These are phyloP conservation scores for Dolichopus griseipennis DNA, from an alignment of 2,888 invertebrate genomes.

Conservation along the genomic window DNA sequence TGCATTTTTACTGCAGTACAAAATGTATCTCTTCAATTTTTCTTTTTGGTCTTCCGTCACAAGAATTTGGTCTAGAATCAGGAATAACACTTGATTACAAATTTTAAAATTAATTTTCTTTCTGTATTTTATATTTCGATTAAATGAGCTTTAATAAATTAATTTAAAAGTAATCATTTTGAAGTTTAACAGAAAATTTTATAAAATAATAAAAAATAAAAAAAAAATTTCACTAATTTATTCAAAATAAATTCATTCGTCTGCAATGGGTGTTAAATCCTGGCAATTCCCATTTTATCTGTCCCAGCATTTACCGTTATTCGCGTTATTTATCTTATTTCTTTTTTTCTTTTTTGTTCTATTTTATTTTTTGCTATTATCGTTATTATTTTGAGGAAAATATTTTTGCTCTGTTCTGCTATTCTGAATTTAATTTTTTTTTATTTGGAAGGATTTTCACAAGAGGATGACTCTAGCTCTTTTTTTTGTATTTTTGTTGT, in stretches of 20 bases:
- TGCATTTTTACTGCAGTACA: too few species aligned
- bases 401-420: not conserved
- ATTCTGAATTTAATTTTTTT: not conserved
- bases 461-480: too few species aligned
- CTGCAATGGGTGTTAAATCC: constrained; percentile 1
- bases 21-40: too few species aligned
- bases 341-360: too few species aligned
- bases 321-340: not conserved
- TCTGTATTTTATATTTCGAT: too few species aligned
- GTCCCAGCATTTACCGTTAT: not conserved
- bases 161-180: too few species aligned
- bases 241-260: not conserved
- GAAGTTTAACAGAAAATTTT: not conserved
- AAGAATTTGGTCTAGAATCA: too few species aligned
- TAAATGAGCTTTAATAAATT: too few species aligned
- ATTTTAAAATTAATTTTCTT: too few species aligned
- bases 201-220: not conserved
- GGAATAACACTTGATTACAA: too few species aligned
- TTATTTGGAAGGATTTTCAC: not conserved
- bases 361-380: not conserved
- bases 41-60: too few species aligned
- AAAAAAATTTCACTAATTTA: not conserved
- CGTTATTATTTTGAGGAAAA: not conserved
- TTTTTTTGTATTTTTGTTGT: too few species aligned
- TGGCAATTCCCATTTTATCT: not conserved